These are phyloP conservation scores for Cosmorhoe ocellata DNA, from an alignment of 2,888 invertebrate species.

Conservation along the genomic window DNA sequence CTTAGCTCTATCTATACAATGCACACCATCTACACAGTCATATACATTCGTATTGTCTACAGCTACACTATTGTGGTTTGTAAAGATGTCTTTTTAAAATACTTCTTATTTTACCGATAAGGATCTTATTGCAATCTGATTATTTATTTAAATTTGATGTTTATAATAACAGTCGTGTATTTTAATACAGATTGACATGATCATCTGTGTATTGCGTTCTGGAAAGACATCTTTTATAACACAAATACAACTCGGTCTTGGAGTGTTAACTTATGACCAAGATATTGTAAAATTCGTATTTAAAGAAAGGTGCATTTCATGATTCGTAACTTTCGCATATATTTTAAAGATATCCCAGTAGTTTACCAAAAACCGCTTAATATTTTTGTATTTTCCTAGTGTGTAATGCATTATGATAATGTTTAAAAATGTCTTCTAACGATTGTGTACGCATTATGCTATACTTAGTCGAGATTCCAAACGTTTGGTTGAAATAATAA, in stretches of 20 bases:
- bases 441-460: constrained; percentile 79
- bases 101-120: constrained; percentile 4
- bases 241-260: constrained; percentile 55
- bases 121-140: too few species aligned
- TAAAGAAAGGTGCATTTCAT: constrained; percentile 69
- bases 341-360: constrained; percentile 61
- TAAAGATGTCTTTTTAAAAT: constrained; percentile 30
- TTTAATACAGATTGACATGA: not conserved
- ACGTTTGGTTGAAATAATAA: constrained; percentile 82
- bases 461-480: constrained; percentile 70
- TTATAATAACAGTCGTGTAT: too few species aligned
- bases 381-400: constrained; percentile 82
- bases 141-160: too few species aligned
- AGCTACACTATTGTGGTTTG: constrained; percentile 36
- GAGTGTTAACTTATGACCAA: constrained; percentile 70
- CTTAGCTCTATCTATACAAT: constrained; percentile 61
- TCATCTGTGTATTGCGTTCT: not conserved
- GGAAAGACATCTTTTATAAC: constrained; percentile 26
- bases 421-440: constrained; percentile 59
- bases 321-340: constrained; percentile 54
- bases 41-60: constrained; percentile 31
- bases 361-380: constrained; percentile 75
- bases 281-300: constrained; percentile 51
- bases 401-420: constrained; percentile 53
- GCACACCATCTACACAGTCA: constrained; percentile 47